Base-by-base conservation (phyloP, 1,140 invertebrate genomes). In the Cherax quadricarinatus region DNA sequence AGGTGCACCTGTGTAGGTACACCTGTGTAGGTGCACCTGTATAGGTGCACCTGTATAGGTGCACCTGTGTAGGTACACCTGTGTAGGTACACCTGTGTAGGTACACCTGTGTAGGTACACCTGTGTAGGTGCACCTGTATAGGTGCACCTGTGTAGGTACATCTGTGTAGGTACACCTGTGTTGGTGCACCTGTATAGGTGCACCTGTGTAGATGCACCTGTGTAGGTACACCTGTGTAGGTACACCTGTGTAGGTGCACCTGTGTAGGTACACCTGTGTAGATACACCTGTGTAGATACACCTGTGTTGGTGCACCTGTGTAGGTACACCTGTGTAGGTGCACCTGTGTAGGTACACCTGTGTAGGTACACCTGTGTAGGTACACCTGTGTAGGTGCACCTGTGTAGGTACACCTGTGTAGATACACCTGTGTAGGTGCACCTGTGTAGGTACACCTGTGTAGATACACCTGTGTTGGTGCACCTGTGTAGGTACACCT, bases 21-120 rank as follows among this genome's bases (percentile, higher is more conserved):
- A 95, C 48, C 21, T 30, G 30, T 84, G 83, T 78, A 66, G 62
- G 51, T 92, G 86, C 57, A 75, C 24, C 75, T 79, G 86, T 53
- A 75, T 79, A 75, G 30, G 49, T 49, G 86, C 53, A 12, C 78
- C 1, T 75, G 73, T 30, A 48, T 78, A n/a, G 7, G 1, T 14
- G 12, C 53, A 57, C 53, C 7, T 57, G 53, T 57, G 41, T 49
- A 21, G 21, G 73, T 78, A 18, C 79, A 7, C 49, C 41, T 87
- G 66, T 86, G 66, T 73, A 21, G 41, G 5, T 86, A 24, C 48
- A 30, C 30, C 10, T 66, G 62, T 66, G 62, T 66, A 16, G 0
- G 62, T 66, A 9, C 18, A 16, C 5, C 10, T 66, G 62, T 66
- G 62, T 66, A 16, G 0, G 62, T 66, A 9, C 12, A 16, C 18